These are phyloP conservation scores for Chascanopsetta lugubris DNA, from an alignment of 2,113 vertebrate genomes.

Conservation along the genomic window DNA sequence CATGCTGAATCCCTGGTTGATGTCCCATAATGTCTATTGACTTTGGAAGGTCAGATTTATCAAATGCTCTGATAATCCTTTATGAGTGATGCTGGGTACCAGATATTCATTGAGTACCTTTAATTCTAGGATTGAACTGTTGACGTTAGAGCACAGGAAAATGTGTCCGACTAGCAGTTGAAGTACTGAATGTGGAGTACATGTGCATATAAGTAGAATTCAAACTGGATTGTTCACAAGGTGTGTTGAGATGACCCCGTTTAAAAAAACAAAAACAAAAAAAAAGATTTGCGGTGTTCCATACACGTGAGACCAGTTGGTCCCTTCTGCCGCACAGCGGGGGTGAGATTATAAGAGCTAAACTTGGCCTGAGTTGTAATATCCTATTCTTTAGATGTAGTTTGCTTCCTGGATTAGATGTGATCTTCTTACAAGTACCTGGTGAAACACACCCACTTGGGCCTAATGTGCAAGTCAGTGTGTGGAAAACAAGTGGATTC, in stretches of 20 bases:
- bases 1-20: no score
- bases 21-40: no score
- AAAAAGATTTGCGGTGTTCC: neutral
- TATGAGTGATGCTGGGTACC: neutral
- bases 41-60: neutral
- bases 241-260: neutral
- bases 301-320: neutral
- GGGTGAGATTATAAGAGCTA: slow-evolving; percentile 5
- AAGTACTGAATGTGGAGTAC: neutral
- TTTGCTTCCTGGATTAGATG: neutral
- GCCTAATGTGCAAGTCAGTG: no score
- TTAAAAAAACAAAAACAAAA: neutral
- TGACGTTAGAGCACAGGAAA: neutral
- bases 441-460: neutral
- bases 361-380: neutral
- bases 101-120: neutral
- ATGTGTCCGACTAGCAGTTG: neutral
- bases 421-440: neutral
- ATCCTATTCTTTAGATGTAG: neutral
- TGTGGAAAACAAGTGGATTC: neutral
- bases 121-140: neutral
- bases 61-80: neutral
- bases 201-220: neutral
- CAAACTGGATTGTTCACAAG: neutral
- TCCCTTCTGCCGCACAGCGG: no score